Evolutionary conservation across 2,888 invertebrate genomes (phyloP), one percentile per base, ranked within the genome.

Genomic region (Oscheius sp.): DNA sequence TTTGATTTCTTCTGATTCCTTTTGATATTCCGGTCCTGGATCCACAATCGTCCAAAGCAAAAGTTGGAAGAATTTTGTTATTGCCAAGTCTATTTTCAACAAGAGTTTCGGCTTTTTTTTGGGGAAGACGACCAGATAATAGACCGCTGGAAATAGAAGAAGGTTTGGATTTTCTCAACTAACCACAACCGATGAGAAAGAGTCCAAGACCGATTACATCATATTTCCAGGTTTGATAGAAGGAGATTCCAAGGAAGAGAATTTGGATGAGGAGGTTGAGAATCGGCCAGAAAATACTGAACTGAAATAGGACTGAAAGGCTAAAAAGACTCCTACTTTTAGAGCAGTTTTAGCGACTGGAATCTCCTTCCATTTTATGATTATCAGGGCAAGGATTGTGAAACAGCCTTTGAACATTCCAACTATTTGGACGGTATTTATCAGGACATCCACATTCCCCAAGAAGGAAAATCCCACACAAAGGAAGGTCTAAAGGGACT

Each of bases 31-130:
- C 17, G 66, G 66, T 6, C 33, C 39, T 0, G 25, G 33, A 27
- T 76, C 76, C 27, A 74, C 72, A 8, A 76, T 58, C 12, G 74
- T 69, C 76, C 76, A 76, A 31, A 72, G 70, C 3, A 76, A 55
- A 17, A 69, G 67, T 52, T 76, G 76, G 20, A 71, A 76, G 10
- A 74, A 27, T 15, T 66, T 53, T 1, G 76, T 76, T 12, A 68
- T 58, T 34, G 69, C 46, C 50, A 31, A 10, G 25, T 50, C 50
- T 6, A 50, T 12, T 3, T 27, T 58, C 10, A 33, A 25, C 0
- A 74, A 48, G 33, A 74, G 64, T 23, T 42, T 29, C 0, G 69
- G 65, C 25, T 69, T 61, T 5, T 25, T 46, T 0, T 64, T 61
- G 5, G 72, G 31, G 20, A 65, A 73, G 17, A 66, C 66, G 23